phyloP scores from a whole-genome alignment of 2,113 vertebrate species.

The Anoura caudifer region DNA sequence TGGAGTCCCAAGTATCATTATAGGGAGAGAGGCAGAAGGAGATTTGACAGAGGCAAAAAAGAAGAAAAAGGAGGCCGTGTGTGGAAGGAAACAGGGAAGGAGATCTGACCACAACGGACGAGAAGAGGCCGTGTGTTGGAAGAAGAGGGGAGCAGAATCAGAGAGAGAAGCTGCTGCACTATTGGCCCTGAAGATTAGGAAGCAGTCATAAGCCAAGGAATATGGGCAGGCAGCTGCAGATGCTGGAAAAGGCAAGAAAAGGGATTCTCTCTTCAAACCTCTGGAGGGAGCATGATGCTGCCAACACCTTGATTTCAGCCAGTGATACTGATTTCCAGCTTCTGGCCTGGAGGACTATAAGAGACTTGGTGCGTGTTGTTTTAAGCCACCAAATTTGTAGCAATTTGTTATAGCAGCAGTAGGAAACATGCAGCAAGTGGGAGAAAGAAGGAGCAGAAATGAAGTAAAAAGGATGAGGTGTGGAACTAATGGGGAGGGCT shows the following conservation, averaged over 20 bases:
- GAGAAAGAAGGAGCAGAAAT: neutral
- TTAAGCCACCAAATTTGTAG: neutral
- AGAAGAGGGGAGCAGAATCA: neutral
- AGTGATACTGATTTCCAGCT: neutral
- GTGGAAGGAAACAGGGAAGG: neutral
- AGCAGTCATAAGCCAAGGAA: neutral
- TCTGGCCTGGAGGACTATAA: neutral
- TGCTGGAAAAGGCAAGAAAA: neutral
- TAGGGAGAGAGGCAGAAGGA: neutral
- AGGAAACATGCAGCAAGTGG: neutral
- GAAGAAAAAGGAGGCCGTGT: neutral
- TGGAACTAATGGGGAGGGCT: neutral
- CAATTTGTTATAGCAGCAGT: neutral
- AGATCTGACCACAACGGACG: neutral
- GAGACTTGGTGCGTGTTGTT: neutral
- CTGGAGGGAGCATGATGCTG: neutral
- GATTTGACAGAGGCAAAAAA: neutral
- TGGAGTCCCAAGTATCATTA: neutral
- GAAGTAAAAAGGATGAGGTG: neutral
- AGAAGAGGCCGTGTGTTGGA: neutral
- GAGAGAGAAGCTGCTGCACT: neutral
- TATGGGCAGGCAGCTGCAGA: neutral
- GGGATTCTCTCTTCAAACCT: neutral
- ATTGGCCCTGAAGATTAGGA: neutral
- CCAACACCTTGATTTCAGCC: neutral